phyloP scores from a whole-genome alignment of 2,797 vertebrate species.

The Anguilla pacifica region DNA sequence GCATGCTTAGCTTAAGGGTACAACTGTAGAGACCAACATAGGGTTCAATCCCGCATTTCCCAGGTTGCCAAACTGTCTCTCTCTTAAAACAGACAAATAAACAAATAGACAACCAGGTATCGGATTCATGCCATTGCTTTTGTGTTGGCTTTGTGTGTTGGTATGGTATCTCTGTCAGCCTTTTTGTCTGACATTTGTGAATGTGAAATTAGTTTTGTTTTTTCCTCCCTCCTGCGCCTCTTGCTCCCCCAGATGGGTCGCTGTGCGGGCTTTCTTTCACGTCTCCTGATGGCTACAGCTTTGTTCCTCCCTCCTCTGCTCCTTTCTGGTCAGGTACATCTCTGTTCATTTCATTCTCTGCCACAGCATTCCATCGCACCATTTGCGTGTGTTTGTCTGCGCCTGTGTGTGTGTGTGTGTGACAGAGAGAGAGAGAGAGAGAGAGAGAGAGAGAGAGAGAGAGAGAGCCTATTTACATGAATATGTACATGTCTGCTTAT shows the following conservation, averaged over 20 bases:
- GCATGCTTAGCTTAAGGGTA: neutral
- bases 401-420: neutral
- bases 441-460: neutral
- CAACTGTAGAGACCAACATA: neutral
- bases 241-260: constrained; percentile 81
- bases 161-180: neutral
- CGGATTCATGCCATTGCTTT: neutral
- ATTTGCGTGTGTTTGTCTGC: neutral
- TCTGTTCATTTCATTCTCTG: constrained; percentile 62
- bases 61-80: neutral
- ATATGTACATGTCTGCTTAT: neutral
- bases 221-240: constrained; percentile 32
- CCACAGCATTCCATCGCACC: neutral
- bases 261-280: constrained; percentile 96
- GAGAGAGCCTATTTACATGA: neutral
- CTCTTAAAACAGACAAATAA: neutral
- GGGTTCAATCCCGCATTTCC: neutral
- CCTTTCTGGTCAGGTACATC: constrained; percentile 80
- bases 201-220: neutral
- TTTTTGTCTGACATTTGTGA: neutral
- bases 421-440: neutral
- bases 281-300: constrained; percentile 95
- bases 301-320: constrained; percentile 82
- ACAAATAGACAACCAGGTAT: neutral
- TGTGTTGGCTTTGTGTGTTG: neutral